Base-by-base conservation (phyloP, 1,140 invertebrate species). In the Scaptomyza pallida region DNA sequence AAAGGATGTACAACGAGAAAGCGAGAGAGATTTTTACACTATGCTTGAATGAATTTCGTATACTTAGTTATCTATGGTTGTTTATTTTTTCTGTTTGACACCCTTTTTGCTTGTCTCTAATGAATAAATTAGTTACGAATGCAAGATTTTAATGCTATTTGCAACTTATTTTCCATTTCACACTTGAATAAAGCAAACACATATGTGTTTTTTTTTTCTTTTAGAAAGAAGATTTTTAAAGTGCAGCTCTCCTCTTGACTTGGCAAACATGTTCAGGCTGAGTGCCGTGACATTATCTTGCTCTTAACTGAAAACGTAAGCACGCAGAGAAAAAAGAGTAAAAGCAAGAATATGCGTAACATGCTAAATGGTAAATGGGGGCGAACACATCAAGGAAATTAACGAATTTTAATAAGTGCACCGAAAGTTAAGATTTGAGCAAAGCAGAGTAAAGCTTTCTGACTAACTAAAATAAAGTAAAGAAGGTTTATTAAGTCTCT, bases 251-350 rank as follows among this genome's bases (percentile, higher is more conserved):
- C 1, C n/a, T 37, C 33, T n/a, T n/a, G 33, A 37, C 12, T 37
- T 37, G 33, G 33, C 12, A 19, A 69, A 40, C 48, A 40, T 64
- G n/a, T 15, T 13, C 26, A 30, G 57, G 55, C 21, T 59, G 59
- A 56, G 17, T 51, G 55, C 60, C 60, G 61, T 72, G 75, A 62
- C 74, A 78, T 72, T 77, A 72, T 72, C 74, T 77, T 67, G 74
- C 37, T 33, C 50, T 45, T 54, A 41, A 75, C 60, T 56, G 69
- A 69, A 62, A 37, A 69, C 47, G 67, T 21, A 56, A 26, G 37
- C 19, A n/a, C n/a, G n/a, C n/a, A n/a, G n/a, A n/a, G n/a, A 26
- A 26, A 15, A 47, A 50, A 19, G 23, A n/a, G 59, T 10, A 30
- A 2, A 2, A 13, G 16, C 26, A 12, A 12, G 21, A 2, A n/a